A percentile compares a stretch with the other conserved stretches of the same genome.
phyloP scores from a whole-genome alignment of 2,888 invertebrate genomes.

The Slavum lentiscoides region DNA sequence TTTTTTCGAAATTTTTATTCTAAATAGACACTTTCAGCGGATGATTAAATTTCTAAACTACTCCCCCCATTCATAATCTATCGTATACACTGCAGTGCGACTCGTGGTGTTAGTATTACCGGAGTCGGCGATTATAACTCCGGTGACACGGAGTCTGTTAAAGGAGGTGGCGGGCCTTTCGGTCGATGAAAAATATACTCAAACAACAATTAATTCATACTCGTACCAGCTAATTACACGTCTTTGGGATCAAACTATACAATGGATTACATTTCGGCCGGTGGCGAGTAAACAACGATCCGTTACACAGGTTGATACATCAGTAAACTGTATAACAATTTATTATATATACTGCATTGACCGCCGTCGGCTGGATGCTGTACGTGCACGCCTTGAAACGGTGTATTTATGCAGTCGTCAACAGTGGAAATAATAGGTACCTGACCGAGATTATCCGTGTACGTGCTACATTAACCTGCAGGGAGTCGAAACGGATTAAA shows the following conservation, averaged over 20 bases:
- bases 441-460: too few relatives aligned
- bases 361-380: too few relatives aligned
- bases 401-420: neutral
- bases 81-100: too few relatives aligned
- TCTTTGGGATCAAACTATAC: neutral
- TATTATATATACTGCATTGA: neutral
- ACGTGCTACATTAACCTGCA: too few relatives aligned
- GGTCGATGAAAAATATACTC: neutral
- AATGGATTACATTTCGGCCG: slow-evolving; percentile 6
- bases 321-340: neutral
- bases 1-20: too few relatives aligned
- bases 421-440: neutral
- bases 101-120: too few relatives aligned
- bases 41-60: too few relatives aligned
- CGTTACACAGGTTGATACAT: neutral
- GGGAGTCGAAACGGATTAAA: too few relatives aligned
- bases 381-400: neutral
- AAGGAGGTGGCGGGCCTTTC: neutral
- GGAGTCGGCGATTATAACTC: too few relatives aligned
- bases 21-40: too few relatives aligned
- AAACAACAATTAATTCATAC: neutral
- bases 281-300: neutral
- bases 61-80: too few relatives aligned
- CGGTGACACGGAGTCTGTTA: too few relatives aligned
- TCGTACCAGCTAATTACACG: neutral